These are phyloP conservation scores for Melieria picta DNA, from an alignment of 2,888 invertebrate genomes.

Conservation along the genomic window DNA sequence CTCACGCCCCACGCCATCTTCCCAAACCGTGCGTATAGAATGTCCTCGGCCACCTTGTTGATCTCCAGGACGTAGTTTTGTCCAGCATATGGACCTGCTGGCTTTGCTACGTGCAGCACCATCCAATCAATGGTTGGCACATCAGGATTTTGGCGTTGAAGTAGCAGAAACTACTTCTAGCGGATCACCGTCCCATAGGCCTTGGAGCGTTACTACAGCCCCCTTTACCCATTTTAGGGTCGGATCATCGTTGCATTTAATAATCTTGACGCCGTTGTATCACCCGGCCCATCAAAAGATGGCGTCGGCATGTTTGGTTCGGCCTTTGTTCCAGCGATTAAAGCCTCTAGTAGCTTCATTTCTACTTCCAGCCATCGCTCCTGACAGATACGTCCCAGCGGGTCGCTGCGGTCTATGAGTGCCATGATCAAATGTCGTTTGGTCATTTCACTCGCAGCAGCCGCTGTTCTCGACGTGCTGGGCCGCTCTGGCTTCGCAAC, in stretches of 20 bases:
- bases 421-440: background rate
- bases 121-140: background rate
- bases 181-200: background rate
- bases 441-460: background rate
- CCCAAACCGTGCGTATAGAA: too few species aligned
- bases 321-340: too few species aligned
- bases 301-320: background rate
- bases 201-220: background rate
- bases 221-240: background rate
- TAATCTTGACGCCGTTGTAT: slow-evolving; percentile 2
- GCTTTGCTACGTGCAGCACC: background rate
- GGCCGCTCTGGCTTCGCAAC: background rate
- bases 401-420: background rate
- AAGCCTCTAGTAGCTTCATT: background rate
- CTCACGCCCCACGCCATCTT: too few species aligned
- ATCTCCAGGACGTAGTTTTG: background rate
- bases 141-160: background rate
- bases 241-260: slow-evolving; percentile 9
- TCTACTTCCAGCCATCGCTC: background rate
- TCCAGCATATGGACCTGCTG: background rate
- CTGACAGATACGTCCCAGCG: background rate
- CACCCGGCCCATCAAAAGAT: slow-evolving; percentile 9
- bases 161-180: slow-evolving; percentile 1
- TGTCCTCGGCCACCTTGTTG: background rate
- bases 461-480: too few species aligned